A percentile compares a stretch with the other conserved stretches of the same genome.
These are phyloP conservation scores for Psittacula cyanocephala DNA, from an alignment of 2,113 vertebrate species.

Conservation along the genomic window DNA sequence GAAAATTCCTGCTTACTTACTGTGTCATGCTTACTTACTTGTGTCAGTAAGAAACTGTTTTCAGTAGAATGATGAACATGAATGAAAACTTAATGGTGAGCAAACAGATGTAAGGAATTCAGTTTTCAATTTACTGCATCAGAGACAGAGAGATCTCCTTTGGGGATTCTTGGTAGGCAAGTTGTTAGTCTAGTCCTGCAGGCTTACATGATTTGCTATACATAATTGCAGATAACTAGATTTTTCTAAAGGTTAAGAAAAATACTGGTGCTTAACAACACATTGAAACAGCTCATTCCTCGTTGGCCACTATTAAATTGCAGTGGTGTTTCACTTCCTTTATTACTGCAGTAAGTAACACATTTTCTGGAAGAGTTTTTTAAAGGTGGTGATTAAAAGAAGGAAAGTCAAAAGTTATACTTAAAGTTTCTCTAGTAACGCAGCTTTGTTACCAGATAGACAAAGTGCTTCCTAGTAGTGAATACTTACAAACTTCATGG, in stretches of 20 bases:
- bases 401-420: not conserved
- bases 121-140: not conserved
- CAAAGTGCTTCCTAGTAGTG: not conserved
- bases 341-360: not conserved
- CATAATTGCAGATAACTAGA: not conserved
- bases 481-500: not conserved
- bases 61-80: not conserved
- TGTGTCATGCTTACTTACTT: not conserved
- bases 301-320: not conserved
- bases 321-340: not conserved
- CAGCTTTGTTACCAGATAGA: not conserved
- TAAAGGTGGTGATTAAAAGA: not conserved
- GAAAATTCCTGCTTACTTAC: not conserved
- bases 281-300: not conserved
- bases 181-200: not conserved
- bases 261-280: not conserved
- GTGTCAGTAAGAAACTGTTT: not conserved
- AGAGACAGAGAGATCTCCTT: not conserved
- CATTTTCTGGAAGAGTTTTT: not conserved
- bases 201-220: not conserved
- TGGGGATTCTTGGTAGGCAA: not conserved
- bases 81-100: not conserved
- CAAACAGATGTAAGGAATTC: not conserved
- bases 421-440: not conserved
- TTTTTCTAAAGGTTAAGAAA: not conserved